These are phyloP conservation scores for Hypocryptadius cinnamomeus DNA, from an alignment of 2,113 vertebrate genomes.

Conservation along the genomic window DNA sequence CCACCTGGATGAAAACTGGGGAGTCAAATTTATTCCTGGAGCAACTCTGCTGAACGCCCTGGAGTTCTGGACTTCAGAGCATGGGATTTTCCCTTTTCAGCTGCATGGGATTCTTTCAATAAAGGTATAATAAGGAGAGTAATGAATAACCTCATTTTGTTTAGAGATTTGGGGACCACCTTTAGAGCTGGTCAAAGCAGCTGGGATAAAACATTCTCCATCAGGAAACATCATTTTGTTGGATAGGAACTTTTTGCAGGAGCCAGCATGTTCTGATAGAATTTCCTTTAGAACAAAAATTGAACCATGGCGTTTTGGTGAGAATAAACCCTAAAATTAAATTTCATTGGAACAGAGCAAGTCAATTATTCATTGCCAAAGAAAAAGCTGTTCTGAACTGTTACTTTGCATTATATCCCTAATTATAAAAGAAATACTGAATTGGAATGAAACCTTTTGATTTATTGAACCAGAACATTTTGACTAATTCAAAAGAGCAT, in stretches of 20 bases:
- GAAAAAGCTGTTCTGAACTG: constrained; percentile 29
- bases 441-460: constrained; percentile 40
- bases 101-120: neutral
- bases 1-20: neutral
- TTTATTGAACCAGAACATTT: constrained; percentile 49
- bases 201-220: neutral
- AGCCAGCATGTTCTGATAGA: neutral
- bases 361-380: constrained; percentile 24
- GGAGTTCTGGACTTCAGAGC: neutral
- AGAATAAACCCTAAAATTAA: constrained; percentile 18
- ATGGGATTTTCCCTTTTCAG: neutral
- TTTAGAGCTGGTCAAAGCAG: neutral
- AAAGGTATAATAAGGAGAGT: neutral
- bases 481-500: constrained; percentile 29
- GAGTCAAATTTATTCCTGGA: neutral
- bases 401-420: constrained; percentile 17
- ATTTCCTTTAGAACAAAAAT: neutral
- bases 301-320: neutral
- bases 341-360: neutral
- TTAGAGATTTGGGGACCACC: neutral
- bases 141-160: neutral
- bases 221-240: neutral
- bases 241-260: neutral
- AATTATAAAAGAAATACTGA: constrained; percentile 45
- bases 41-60: neutral